Conservation (phyloP, 2,888 invertebrate species). For the Lasius platythorax region DNA sequence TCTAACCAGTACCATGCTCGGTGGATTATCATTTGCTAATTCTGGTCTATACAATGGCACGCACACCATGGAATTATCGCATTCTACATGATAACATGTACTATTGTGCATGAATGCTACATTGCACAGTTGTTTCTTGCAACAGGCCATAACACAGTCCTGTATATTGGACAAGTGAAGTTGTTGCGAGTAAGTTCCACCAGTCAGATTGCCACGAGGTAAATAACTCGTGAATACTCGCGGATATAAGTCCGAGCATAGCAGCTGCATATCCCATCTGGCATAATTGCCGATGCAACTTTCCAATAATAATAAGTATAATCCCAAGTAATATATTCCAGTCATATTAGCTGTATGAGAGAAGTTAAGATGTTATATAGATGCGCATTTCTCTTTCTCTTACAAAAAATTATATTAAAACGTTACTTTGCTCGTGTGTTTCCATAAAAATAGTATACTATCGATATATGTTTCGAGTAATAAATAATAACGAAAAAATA, state of each 20-base stretch:
- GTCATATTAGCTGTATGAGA: conserved; percentile 74
- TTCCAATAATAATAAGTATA: conserved; percentile 76
- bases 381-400: not conserved
- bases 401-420: not conserved
- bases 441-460: not conserved
- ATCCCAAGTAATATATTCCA: conserved; percentile 69
- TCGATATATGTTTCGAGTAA: not conserved
- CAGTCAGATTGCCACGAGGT: conserved; percentile 87
- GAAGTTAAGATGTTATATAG: not conserved
- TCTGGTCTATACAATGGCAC: conserved; percentile 89
- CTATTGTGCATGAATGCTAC: conserved; percentile 92
- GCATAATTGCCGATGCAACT: conserved; percentile 75
- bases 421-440: not conserved
- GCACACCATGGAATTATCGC: conserved; percentile 91
- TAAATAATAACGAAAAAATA: not conserved
- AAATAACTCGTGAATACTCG: conserved; percentile 88
- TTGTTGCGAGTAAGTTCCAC: conserved; percentile 88
- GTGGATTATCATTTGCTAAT: conserved; percentile 87
- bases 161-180: conserved; percentile 87
- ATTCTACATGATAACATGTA: conserved; percentile 93
- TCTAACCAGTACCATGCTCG: conserved; percentile 92
- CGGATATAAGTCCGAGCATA: conserved; percentile 88
- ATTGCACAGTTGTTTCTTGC: conserved; percentile 90
- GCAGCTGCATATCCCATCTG: conserved; percentile 83
- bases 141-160: conserved; percentile 90